Conservation (phyloP, 2,797 vertebrate genomes). For the Rhadinocentrus ornatus region DNA sequence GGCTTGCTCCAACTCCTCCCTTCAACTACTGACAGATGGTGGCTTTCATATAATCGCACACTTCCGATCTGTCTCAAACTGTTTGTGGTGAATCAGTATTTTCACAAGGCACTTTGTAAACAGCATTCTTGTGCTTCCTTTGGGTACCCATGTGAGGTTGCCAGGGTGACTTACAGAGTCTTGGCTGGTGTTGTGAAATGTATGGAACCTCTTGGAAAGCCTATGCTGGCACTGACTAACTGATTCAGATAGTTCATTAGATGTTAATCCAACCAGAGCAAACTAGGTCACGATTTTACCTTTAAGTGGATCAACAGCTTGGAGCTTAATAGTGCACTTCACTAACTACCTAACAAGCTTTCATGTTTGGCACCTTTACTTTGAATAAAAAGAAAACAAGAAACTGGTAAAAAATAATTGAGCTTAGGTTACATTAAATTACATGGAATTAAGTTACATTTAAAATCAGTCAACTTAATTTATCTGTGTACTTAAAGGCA, state of each 20-base stretch:
- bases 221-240: slow-evolving; percentile 44
- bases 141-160: slow-evolving; percentile 54
- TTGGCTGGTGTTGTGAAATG: slow-evolving; percentile 61
- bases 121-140: slow-evolving; percentile 70
- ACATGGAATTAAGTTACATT: not conserved
- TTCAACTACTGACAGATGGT: slow-evolving; percentile 74
- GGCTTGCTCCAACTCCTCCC: slow-evolving; percentile 53
- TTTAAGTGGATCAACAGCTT: slow-evolving; percentile 77
- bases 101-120: slow-evolving; percentile 73
- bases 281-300: slow-evolving; percentile 77
- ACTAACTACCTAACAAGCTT: slow-evolving; percentile 50
- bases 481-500: not conserved
- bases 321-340: slow-evolving; percentile 57
- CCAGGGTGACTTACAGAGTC: slow-evolving; percentile 49
- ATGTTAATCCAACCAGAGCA: slow-evolving; percentile 69
- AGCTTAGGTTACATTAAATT: not conserved
- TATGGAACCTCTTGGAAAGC: slow-evolving; percentile 48
- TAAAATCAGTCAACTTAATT: slow-evolving; percentile 3
- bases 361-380: slow-evolving; percentile 57
- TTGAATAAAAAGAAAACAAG: slow-evolving; percentile 11
- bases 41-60: slow-evolving; percentile 73
- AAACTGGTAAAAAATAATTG: not conserved
- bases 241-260: slow-evolving; percentile 65
- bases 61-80: slow-evolving; percentile 69
- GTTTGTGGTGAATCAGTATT: slow-evolving; percentile 69